Evolutionary conservation across 2,113 vertebrate species (phyloP), one percentile per base, ranked within the genome.

Genomic region (Ranitomeya imitator): DNA sequence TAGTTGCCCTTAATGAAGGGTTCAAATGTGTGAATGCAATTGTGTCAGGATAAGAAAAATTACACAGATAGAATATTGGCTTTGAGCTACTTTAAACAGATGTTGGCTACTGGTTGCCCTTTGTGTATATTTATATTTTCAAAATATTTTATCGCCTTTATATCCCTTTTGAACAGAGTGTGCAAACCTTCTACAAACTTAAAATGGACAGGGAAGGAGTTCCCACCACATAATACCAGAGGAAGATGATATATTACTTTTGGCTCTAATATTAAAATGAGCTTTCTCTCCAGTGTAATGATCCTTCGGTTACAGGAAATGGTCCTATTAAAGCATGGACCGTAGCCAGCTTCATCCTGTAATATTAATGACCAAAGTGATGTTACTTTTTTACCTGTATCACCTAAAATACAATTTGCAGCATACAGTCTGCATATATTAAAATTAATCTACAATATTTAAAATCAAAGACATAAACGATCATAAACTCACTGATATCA

Each of bases 291-390:
- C 60, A 65, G 51, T 37, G 60, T 85, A 88, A 84, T 79, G 87
- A 85, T 88, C 55, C 73, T 88, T 78, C 45, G 67, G 55, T 88
- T 88, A 85, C 87, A 88, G 87, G 87, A 88, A 88, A 88, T 88
- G 81, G 81, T 37, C 87, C 82, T 85, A 69, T 88, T 78, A 85
- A 69, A 69, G 5, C 69, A 79, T 78, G 60, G 52, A 69, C 6
- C 21, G n/a, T 79, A 85, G 71, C 87, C 81, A 88, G n/a, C 19
- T 79, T 78, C 54, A 54, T 69, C 60, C 60, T 88, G 45, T 78
- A 54, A 84, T 77, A 83, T 88, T 83, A 88, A 69, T 85, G 67
- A 79, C 73, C 82, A 78, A 26, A 69, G 51, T 11, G 65, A 76
- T 19, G 19, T 65, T 18, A 23, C 55, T 23, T 74, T 60, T 23